phyloP scores from a whole-genome alignment of 2,888 invertebrate genomes.

The Perizoma affinitatum region DNA sequence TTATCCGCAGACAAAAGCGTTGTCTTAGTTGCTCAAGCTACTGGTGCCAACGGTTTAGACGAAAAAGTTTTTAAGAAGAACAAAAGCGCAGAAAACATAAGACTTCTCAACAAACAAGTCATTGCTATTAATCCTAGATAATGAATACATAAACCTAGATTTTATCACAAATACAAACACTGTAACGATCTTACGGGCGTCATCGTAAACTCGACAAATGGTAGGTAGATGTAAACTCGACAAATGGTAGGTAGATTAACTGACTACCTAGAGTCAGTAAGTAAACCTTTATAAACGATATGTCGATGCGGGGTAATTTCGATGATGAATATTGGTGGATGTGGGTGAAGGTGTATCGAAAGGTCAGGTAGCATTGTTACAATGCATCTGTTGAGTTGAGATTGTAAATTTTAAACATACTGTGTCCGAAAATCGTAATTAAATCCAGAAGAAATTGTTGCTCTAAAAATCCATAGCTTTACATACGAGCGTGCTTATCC shows the following conservation, averaged over 20 bases:
- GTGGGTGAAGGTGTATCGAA: conserved; percentile 37
- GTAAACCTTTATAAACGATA: conserved; percentile 17
- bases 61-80: too few species aligned
- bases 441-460: too few species aligned
- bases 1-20: too few species aligned
- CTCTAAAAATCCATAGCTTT: too few species aligned
- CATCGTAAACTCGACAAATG: not conserved
- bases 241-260: not conserved
- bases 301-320: conserved; percentile 29
- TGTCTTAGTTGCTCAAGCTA: too few species aligned
- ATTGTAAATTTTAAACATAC: not conserved
- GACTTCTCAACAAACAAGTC: too few species aligned
- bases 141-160: not conserved
- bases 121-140: too few species aligned
- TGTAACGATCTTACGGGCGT: conserved; percentile 1
- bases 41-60: too few species aligned
- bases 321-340: conserved; percentile 29
- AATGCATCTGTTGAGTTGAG: conserved; percentile 18
- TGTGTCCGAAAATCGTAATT: too few species aligned
- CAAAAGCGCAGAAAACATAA: too few species aligned
- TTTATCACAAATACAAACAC: not conserved
- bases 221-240: not conserved
- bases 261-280: not conserved
- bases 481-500: too few species aligned
- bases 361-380: conserved; percentile 37